Evolutionary conservation across 2,797 vertebrate species (phyloP).

Genomic region (Acipenser oxyrinchus): DNA sequence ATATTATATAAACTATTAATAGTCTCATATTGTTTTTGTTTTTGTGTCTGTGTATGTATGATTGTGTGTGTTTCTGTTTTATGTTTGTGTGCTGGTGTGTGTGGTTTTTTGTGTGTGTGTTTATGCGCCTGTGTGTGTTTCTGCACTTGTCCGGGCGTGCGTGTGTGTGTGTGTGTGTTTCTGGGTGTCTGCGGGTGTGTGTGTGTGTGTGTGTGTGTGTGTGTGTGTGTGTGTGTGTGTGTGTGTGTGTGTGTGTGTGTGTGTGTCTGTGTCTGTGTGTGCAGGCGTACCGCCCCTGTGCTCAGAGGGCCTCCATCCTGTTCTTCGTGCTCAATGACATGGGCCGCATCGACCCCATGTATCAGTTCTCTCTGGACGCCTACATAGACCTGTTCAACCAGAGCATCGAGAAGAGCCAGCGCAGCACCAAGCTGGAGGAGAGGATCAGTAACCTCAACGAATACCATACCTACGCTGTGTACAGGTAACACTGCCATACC

Average conservation of each 20-base stretch:
- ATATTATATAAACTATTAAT: no score
- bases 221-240: not conserved
- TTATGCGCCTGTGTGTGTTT: no score
- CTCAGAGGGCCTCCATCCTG: constrained; percentile 75
- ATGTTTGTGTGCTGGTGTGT: no score
- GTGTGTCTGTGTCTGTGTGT: not conserved
- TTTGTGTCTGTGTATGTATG: no score
- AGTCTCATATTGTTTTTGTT: no score
- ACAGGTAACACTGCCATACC: constrained; percentile 54
- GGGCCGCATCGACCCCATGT: constrained; percentile 79
- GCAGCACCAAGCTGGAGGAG: constrained; percentile 68
- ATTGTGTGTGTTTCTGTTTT: no score
- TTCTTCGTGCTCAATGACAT: constrained; percentile 83
- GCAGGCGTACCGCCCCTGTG: constrained; percentile 81
- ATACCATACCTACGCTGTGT: constrained; percentile 79
- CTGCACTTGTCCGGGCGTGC: no score
- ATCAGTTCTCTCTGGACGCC: constrained; percentile 83
- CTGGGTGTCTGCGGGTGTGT: no score
- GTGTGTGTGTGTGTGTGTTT: no score
- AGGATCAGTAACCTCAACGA: constrained; percentile 73
- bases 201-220: not conserved
- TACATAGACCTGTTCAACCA: constrained; percentile 76
- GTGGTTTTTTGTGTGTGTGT: no score
- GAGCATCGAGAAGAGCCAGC: constrained; percentile 76
- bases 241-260: not conserved